These are phyloP conservation scores for Timandra comae DNA, from an alignment of 2,888 invertebrate species.

Conservation along the genomic window DNA sequence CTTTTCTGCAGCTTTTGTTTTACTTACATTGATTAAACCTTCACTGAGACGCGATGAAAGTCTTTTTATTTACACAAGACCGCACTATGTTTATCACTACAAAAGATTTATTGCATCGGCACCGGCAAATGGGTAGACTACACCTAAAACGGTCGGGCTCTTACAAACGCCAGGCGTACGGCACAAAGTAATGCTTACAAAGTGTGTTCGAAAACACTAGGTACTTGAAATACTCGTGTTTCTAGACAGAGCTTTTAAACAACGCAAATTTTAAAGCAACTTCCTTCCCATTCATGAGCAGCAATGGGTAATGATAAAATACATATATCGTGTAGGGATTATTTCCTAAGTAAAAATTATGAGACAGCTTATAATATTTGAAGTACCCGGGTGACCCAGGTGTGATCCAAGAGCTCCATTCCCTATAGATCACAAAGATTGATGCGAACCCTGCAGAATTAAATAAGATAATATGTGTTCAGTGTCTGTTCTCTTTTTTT, in stretches of 20 bases:
- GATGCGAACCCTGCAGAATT: conserved; percentile 17
- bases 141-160: too few relatives aligned
- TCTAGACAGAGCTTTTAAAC: too few relatives aligned
- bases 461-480: conserved; percentile 10
- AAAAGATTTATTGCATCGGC: conserved; percentile 25
- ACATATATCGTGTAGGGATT: conserved; percentile 2
- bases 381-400: conserved; percentile 14
- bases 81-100: conserved; percentile 31
- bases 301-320: too few relatives aligned
- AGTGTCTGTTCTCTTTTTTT: conserved; percentile 2
- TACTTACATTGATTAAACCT: conserved; percentile 53
- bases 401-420: conserved; percentile 16
- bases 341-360: conserved; percentile 14
- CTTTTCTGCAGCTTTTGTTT: conserved; percentile 44
- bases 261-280: too few relatives aligned
- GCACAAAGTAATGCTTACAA: too few relatives aligned
- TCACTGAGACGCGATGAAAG: conserved; percentile 24
- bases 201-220: too few relatives aligned
- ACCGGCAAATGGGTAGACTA: conserved; percentile 17
- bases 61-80: conserved; percentile 35
- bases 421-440: conserved; percentile 21
- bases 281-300: too few relatives aligned
- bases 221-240: too few relatives aligned
- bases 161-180: too few relatives aligned
- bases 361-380: conserved; percentile 12